phyloP scores from a whole-genome alignment of 2,797 vertebrate genomes.

The Bryconaethiops microstoma region DNA sequence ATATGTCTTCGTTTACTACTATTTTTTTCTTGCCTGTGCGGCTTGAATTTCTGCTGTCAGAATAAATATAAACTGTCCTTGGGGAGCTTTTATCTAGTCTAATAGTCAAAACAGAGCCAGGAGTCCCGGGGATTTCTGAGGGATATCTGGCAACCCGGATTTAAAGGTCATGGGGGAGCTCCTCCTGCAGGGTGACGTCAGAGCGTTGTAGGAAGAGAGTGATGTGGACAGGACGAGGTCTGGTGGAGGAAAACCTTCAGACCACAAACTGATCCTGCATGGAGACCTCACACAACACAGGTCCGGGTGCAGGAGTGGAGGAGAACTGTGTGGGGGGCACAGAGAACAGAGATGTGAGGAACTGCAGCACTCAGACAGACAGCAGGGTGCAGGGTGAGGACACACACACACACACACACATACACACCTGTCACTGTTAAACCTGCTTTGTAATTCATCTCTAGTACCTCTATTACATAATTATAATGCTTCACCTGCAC shows the following conservation, averaged over 20 bases:
- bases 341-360: conserved; percentile 49
- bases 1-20: too few relatives aligned
- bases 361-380: conserved; percentile 71
- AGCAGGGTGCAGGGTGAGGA: conserved; percentile 69
- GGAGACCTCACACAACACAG: conserved; percentile 57
- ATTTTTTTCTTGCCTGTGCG: too few relatives aligned
- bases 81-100: too few relatives aligned
- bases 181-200: conserved; percentile 47
- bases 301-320: conserved; percentile 28
- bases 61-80: too few relatives aligned
- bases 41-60: too few relatives aligned
- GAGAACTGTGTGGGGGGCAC: conserved; percentile 25
- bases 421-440: too few relatives aligned
- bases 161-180: neutral
- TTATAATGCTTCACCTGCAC: too few relatives aligned
- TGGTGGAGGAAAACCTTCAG: neutral
- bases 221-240: neutral
- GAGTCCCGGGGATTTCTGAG: too few relatives aligned
- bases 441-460: too few relatives aligned
- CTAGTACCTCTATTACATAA: too few relatives aligned
- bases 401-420: too few relatives aligned
- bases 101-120: too few relatives aligned
- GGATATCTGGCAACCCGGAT: conserved; percentile 12
- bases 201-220: conserved; percentile 23
- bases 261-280: conserved; percentile 61